Base-by-base conservation (phyloP, 2,113 vertebrate genomes). In the Oreochromis spilurus region DNA sequence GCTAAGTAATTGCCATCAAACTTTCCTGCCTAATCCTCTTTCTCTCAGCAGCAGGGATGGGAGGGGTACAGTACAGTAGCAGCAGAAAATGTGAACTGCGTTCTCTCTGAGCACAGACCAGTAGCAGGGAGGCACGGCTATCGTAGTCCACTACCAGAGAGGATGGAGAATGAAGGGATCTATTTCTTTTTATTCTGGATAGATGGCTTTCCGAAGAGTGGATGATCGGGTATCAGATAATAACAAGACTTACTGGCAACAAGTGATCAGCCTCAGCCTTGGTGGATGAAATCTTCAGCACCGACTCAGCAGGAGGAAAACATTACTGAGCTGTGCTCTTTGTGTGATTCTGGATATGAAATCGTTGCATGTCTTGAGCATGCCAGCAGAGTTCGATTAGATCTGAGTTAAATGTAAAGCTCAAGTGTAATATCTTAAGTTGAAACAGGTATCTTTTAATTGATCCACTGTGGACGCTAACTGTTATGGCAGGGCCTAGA, bases 1-100 rank as follows among this genome's bases (percentile, higher is more conserved):
- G 94, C 92, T 89, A 91, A 95, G 93, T 94, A 95, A 95, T 95
- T 91, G 93, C 91, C 93, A 89, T 94, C 91, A 94, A 92, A 95
- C 91, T 95, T 93, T 90, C 87, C 88, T 81, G 85, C 90, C 90
- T 83, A 60, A 91, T 92, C 60, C 85, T 87, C 88, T 88, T 79
- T 91, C 87, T 87, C 91, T 82, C 77, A 80, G 89, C 65, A 81
- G 80, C 7, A 13, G 75, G 81, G 84, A 85, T 79, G 92, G 93
- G 94, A 92, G 92, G 93, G 88, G 92, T 92, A 81, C 79, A 72
- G 88, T 88, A 91, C 91, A 92, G 89, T 82, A 87, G 90, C 87
- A 84, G 91, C 92, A 94, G 88, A 88, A 92, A 90, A 92, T 88
- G 89, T 95, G 90, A 94, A 93, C 90, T 87, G 92, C 92, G 60